Evolutionary conservation across 2,113 vertebrate species (phyloP).

Genomic region (Epinephelus fuscoguttatus): DNA sequence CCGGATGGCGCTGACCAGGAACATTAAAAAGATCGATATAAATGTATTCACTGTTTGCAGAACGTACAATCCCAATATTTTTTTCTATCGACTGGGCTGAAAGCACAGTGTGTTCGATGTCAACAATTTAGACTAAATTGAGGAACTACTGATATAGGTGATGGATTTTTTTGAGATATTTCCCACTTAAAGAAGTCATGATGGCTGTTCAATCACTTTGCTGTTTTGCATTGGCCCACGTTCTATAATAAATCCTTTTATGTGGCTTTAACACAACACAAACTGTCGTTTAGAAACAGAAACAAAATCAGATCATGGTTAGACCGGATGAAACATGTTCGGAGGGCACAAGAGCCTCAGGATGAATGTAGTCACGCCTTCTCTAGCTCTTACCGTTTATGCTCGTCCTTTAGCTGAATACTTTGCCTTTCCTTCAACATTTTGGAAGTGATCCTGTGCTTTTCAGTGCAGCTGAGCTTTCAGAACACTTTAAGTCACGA

Average conservation of each 20-base stretch:
- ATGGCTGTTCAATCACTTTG: background rate
- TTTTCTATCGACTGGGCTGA: too few relatives aligned
- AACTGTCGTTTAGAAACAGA: background rate
- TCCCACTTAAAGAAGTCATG: too few relatives aligned
- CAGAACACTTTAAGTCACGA: constrained; percentile 25
- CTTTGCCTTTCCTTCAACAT: background rate
- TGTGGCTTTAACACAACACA: background rate
- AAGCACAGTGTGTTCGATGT: too few relatives aligned
- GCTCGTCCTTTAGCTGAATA: background rate
- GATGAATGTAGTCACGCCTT: background rate
- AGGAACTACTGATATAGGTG: background rate
- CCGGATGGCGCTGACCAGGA: too few relatives aligned
- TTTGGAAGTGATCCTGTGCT: constrained; percentile 14
- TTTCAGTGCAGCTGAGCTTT: constrained; percentile 23
- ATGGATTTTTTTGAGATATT: background rate
- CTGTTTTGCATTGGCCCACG: background rate
- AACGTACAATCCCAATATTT: too few relatives aligned
- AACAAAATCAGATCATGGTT: background rate
- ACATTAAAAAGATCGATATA: too few relatives aligned
- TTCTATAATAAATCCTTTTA: background rate
- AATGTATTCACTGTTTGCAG: too few relatives aligned
- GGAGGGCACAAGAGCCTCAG: too few relatives aligned
- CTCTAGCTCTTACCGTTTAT: background rate
- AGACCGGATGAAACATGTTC: background rate
- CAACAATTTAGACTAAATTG: too few relatives aligned